Evolutionary conservation across 2,888 invertebrate species (phyloP).

Genomic region (Rhamnusium bicolor): DNA sequence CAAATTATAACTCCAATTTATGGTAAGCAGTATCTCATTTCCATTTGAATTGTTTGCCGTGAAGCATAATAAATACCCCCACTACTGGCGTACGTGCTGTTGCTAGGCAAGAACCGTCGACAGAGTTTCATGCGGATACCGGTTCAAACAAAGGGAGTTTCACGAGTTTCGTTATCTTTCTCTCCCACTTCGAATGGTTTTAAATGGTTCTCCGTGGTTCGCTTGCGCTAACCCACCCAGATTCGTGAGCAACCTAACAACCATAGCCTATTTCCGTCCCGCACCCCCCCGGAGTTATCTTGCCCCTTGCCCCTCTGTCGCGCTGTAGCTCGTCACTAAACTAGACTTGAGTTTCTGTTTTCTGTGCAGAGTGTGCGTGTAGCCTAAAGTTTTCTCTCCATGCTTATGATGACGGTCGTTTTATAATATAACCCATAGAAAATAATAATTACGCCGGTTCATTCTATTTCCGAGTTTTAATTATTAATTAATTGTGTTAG

Average conservation of each 20-base stretch:
- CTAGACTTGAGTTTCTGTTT: slow-evolving; percentile 47
- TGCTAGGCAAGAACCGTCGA: slow-evolving; percentile 52
- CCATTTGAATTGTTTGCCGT: slow-evolving; percentile 53
- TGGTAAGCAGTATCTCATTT: slow-evolving; percentile 51
- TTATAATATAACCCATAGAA: slow-evolving; percentile 22
- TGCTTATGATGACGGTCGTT: slow-evolving; percentile 28
- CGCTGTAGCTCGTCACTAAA: slow-evolving; percentile 40
- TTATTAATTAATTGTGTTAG: slow-evolving; percentile 38
- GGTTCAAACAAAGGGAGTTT: slow-evolving; percentile 55
- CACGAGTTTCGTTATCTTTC: slow-evolving; percentile 53
- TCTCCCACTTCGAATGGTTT: slow-evolving; percentile 55
- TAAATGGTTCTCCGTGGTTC: slow-evolving; percentile 59
- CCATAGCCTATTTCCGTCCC: slow-evolving; percentile 47
- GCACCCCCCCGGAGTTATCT: slow-evolving; percentile 24
- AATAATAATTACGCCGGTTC: slow-evolving; percentile 32
- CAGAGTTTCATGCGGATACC: slow-evolving; percentile 47
- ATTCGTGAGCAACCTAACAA: slow-evolving; percentile 42
- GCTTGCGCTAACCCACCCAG: slow-evolving; percentile 56
- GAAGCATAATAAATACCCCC: slow-evolving; percentile 56
- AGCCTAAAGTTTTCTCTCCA: slow-evolving; percentile 36
- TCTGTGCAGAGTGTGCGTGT: slow-evolving; percentile 40
- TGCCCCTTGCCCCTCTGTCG: slow-evolving; percentile 36
- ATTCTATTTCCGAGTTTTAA: slow-evolving; percentile 31
- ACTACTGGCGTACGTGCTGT: slow-evolving; percentile 61
- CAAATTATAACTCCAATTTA: slow-evolving; percentile 36